Base-by-base conservation (phyloP, 2,888 invertebrate genomes). In the Lycia hirtaria region DNA sequence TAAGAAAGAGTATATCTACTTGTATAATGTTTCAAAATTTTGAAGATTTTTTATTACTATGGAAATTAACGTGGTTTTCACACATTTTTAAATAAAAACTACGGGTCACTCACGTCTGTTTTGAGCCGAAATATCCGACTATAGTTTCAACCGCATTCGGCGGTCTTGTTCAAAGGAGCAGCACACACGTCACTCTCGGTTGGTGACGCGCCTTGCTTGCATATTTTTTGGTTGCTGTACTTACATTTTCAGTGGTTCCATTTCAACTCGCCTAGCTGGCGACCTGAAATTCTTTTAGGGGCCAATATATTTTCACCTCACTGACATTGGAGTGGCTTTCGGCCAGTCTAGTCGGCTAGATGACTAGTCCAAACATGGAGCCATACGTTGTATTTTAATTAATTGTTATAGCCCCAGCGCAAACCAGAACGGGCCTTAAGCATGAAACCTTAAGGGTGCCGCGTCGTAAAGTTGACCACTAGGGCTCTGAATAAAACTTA, bases 361-460 rank as follows among this genome's bases (percentile, higher is more conserved):
- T n/a, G n/a, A 65, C 66, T 54, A 63, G 62, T 65, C 64, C 64
- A 65, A 67, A 65, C 67, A 68, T 71, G 72, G 66, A 67, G 67
- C 70, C 68, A 76, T 82, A 86, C 81, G 83, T 85, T 87, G 87
- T 83, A 80, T 82, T 86, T 83, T 87, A 88, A 89, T 90, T 89
- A 90, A 90, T 89, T 86, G 88, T 88, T 86, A 86, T 80, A 65
- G 80, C 78, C 61, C 62, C 64, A 78, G 78, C 76, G 80, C 79
- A 81, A 81, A 80, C 78, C 72, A 72, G 79, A 87, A 89, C 78
- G 79, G 79, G 83, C 65, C 63, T 66, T 62, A 67, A 70, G 75
- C 89, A 88, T 88, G 88, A 85, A 87, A 86, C 73, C 60, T 63
- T 67, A 71, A 69, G 65, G 70, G 69, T 47, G 63, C 60, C 47